phyloP scores from a whole-genome alignment of 2,888 invertebrate species.

The Heliconius ismenius region DNA sequence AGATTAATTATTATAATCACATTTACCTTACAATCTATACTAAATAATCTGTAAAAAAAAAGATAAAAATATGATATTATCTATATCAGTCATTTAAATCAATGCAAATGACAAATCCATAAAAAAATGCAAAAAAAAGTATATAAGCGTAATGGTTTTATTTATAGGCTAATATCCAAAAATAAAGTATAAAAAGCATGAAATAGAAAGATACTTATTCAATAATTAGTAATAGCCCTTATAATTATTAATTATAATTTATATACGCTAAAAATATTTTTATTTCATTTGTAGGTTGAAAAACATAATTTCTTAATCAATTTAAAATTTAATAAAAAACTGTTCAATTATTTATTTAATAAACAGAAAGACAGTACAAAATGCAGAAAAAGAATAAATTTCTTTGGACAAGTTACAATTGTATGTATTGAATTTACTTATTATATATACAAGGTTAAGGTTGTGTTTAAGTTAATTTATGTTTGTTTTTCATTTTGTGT shows the following conservation, averaged over 20 bases:
- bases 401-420: not conserved
- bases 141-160: slow-evolving; percentile 17
- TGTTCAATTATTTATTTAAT: not conserved
- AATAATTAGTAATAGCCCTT: not conserved
- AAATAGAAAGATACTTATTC: not conserved
- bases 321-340: not conserved
- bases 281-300: not conserved
- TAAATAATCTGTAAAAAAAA: slow-evolving; percentile 7
- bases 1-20: too few species aligned
- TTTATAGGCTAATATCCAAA: not conserved
- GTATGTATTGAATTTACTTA: not conserved
- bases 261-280: not conserved
- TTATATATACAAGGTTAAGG: not conserved
- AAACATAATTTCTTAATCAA: not conserved
- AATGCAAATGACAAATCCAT: slow-evolving; percentile 16
- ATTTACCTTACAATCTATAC: slow-evolving; percentile 9
- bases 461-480: too few species aligned
- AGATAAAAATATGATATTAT: not conserved
- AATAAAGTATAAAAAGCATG: slow-evolving; percentile 13
- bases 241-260: slow-evolving; percentile 1
- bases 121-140: slow-evolving; percentile 21
- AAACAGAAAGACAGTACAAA: not conserved
- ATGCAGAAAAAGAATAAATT: not conserved
- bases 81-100: slow-evolving; percentile 19
- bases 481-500: too few species aligned